These are phyloP conservation scores for Campaea margaritaria DNA, from an alignment of 2,888 invertebrate genomes.

Conservation along the genomic window DNA sequence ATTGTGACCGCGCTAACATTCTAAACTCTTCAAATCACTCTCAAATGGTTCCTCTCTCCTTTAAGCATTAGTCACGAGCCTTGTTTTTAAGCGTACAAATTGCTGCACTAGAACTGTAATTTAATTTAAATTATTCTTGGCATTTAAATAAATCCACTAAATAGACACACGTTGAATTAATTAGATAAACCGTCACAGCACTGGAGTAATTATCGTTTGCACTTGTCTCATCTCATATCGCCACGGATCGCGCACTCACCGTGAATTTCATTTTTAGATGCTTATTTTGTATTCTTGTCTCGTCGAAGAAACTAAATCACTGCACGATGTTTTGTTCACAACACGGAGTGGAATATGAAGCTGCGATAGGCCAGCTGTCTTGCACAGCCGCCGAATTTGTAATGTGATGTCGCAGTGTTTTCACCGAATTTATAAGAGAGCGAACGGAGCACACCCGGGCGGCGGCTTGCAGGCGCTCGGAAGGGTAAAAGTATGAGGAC, in stretches of 20 bases:
- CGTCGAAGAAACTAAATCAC: conserved; percentile 79
- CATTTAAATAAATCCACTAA: conserved; percentile 7
- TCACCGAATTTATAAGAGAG: conserved; percentile 84
- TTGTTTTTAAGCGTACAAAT: conserved; percentile 2
- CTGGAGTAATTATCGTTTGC: conserved; percentile 30
- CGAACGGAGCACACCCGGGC: conserved; percentile 70
- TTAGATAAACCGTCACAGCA: conserved; percentile 33
- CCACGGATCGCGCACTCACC: conserved; percentile 77
- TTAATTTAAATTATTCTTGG: conserved; percentile 4
- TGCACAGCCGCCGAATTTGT: conserved; percentile 82
- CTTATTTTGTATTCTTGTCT: conserved; percentile 69
- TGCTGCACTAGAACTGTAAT: conserved; percentile 1
- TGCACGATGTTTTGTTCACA: conserved; percentile 63
- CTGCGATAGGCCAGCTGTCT: conserved; percentile 71
- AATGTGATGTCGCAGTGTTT: conserved; percentile 80
- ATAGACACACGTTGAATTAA: conserved; percentile 7
- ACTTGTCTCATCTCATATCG: conserved; percentile 45
- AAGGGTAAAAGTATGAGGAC: conserved; percentile 83
- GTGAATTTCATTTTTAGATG: conserved; percentile 81
- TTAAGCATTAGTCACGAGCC: conserved; percentile 16
- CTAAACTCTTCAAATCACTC: not conserved
- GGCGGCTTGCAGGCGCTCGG: conserved; percentile 59
- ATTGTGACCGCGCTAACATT: not conserved
- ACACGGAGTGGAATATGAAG: conserved; percentile 61
- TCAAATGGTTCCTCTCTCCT: conserved; percentile 7